Conservation (phyloP, 2,113 vertebrate genomes). For the Ciconia boyciana region DNA sequence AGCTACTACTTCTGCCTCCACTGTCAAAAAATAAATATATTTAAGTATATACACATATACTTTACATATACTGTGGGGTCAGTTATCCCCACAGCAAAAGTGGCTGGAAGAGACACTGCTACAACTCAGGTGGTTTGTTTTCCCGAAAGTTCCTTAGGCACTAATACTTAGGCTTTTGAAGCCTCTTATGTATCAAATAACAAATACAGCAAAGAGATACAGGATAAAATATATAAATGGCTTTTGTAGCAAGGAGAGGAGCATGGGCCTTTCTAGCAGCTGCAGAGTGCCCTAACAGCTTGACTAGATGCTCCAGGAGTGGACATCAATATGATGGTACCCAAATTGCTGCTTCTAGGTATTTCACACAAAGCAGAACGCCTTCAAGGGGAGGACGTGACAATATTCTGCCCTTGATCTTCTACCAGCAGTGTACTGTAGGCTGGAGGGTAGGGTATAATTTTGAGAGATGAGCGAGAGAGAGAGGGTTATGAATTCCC, state of each 20-base stretch:
- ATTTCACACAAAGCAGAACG: neutral
- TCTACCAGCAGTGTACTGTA: neutral
- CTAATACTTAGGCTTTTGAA: neutral
- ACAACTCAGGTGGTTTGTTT: neutral
- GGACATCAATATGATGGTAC: neutral
- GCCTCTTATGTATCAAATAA: neutral
- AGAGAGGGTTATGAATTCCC: neutral
- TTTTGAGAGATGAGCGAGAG: neutral
- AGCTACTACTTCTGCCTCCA: neutral
- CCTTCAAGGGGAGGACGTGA: neutral
- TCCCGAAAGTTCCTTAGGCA: neutral
- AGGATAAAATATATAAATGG: neutral
- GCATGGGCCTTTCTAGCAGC: neutral
- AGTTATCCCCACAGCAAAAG: neutral
- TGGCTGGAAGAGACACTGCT: neutral
- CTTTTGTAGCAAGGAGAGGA: neutral
- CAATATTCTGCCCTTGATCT: neutral
- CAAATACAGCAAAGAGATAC: neutral
- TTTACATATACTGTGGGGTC: neutral
- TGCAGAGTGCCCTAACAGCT: neutral
- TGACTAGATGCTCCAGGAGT: neutral
- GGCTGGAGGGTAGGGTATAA: neutral
- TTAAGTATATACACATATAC: neutral
- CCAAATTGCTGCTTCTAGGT: neutral
- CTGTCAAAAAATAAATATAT: neutral